These are phyloP conservation scores for Eonycteris spelaea DNA, from an alignment of 2,113 vertebrate species.

Conservation along the genomic window DNA sequence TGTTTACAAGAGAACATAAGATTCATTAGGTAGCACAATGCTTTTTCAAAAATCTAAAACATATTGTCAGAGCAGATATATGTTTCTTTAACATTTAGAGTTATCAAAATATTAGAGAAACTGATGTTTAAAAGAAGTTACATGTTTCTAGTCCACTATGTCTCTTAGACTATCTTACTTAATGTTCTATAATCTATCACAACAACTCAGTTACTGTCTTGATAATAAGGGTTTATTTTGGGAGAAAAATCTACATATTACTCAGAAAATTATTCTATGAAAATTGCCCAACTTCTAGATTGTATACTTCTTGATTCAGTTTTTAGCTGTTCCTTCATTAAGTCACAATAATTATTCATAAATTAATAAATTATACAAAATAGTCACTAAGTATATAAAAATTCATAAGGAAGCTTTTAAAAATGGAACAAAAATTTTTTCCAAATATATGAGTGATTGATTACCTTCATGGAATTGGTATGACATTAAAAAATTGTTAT, in stretches of 20 bases:
- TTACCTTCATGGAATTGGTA: not conserved
- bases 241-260: not conserved
- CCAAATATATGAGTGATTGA: not conserved
- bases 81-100: not conserved
- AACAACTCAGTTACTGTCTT: not conserved
- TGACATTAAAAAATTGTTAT: slow-evolving; percentile 2
- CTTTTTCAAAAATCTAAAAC: slow-evolving; percentile 1
- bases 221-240: not conserved
- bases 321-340: not conserved
- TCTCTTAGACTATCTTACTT: not conserved
- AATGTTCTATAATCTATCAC: not conserved
- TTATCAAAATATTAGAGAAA: not conserved
- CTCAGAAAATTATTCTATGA: not conserved
- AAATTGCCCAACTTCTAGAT: not conserved
- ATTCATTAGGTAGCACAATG: not conserved
- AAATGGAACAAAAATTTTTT: not conserved
- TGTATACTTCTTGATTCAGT: not conserved
- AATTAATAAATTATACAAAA: not conserved
- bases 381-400: not conserved
- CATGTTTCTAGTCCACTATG: not conserved
- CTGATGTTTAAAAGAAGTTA: not conserved
- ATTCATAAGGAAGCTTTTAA: not conserved
- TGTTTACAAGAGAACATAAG: not conserved
- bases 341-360: not conserved
- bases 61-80: not conserved